Base-by-base conservation (phyloP, 2,797 vertebrate species). In the Mionectes olivaceus region DNA sequence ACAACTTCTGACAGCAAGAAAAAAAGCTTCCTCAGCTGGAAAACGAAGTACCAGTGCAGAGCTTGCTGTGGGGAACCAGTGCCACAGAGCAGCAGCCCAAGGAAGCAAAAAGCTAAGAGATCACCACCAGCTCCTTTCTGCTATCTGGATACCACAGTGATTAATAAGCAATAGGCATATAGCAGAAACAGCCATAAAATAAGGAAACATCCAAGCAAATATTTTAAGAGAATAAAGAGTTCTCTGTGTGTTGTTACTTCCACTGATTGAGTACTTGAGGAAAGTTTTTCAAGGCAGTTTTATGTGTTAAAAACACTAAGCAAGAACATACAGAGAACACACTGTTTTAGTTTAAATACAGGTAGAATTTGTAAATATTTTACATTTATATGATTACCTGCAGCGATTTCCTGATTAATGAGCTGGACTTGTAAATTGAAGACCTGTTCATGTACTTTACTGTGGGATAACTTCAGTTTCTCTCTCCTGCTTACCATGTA, bases 401-500 rank as follows among this genome's bases (percentile, higher is more conserved):
- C 98, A 93, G 98, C 98, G 33, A 98, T 92, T 97, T 99, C 99
- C 97, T 99, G 98, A 98, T 99, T 99, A 94, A 99, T 93, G 53
- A 99, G 99, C 94, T 99, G 98, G 74, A 99, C 98, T 50, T 99
- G 99, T 74, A 99, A 96, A 96, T 98, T 98, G 97, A 99, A 99
- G 98, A 99, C 99, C 96, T 99, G 99, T 97, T 99, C 99, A 90
- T 99, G 99, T 69, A 99, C 97, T 98, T 99, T 99, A 97, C 98
- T 99, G 93, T 99, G 99, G 87, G 99, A 98, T 83, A 99, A 95
- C 97, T 99, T 99, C 91, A 99, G 98, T 93, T 99, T 99, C 97
- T 99, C 99, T 96, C 99, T 98, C 37, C 99, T 98, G 97, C 98
- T 99, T 96, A 99, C 99, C 99, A 99, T 99, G 98, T 99, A 99